Conservation (phyloP, 2,797 vertebrate species). For the Sebastes matsubarae region DNA sequence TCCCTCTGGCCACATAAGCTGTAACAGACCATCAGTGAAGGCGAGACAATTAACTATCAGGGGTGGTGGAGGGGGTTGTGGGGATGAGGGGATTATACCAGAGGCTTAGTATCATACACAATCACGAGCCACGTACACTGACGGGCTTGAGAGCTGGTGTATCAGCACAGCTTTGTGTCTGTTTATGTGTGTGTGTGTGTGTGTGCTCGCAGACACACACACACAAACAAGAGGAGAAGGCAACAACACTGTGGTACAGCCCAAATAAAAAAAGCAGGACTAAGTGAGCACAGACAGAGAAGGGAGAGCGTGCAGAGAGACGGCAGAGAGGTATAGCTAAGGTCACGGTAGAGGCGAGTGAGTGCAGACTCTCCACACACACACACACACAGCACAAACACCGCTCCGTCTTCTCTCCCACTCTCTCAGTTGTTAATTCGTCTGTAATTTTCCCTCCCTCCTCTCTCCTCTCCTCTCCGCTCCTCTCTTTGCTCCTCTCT, state of each 20-base stretch:
- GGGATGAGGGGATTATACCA: conserved; percentile 59
- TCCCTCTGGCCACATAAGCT: conserved; percentile 77
- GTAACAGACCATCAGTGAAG: conserved; percentile 81
- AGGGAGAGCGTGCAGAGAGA: conserved; percentile 33
- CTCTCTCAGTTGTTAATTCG: conserved; percentile 71
- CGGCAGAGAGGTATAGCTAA: conserved; percentile 54
- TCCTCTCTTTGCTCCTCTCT: conserved; percentile 34
- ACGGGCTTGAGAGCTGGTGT: conserved; percentile 57
- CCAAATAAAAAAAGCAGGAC: conserved; percentile 47
- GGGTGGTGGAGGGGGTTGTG: conserved; percentile 18
- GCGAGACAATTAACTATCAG: conserved; percentile 83
- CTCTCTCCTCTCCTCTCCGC: conserved; percentile 36
- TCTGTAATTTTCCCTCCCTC: conserved; percentile 68
- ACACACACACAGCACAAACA: conserved; percentile 17
- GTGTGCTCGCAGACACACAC: conserved; percentile 26
- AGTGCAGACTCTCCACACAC: conserved; percentile 27
- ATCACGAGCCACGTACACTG: conserved; percentile 60
- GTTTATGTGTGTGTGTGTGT: background rate
- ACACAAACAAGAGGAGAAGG: conserved; percentile 36
- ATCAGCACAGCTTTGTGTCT: conserved; percentile 51
- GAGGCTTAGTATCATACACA: conserved; percentile 75
- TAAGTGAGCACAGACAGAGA: conserved; percentile 43
- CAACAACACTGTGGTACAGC: conserved; percentile 54
- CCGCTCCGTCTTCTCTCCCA: conserved; percentile 31
- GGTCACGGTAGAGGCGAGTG: conserved; percentile 65